These are phyloP conservation scores for Sericinus montela DNA, from an alignment of 2,888 invertebrate genomes.

Conservation along the genomic window DNA sequence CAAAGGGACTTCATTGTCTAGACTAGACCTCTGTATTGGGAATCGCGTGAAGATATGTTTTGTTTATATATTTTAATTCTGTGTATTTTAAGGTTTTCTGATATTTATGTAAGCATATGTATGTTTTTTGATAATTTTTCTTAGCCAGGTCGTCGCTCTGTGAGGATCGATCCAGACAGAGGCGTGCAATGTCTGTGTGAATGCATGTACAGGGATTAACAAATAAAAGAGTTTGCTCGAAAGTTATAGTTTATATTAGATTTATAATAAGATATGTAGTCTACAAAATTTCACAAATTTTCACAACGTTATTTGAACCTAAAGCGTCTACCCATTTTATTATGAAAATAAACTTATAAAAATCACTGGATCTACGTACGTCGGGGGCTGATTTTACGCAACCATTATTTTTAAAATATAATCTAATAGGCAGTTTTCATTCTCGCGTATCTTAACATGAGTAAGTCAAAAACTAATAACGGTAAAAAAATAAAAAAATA, in stretches of 20 bases:
- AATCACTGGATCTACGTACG: conserved; percentile 72
- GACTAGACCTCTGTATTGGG: no score
- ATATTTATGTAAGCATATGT: no score
- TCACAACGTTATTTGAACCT: conserved; percentile 80
- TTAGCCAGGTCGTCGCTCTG: no score
- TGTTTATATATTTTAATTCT: no score
- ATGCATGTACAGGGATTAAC: background rate
- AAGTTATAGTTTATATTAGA: conserved; percentile 80
- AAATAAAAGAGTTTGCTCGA: conserved; percentile 67
- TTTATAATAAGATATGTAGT: conserved; percentile 80
- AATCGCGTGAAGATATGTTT: no score
- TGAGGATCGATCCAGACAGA: no score
- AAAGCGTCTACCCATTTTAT: conserved; percentile 79
- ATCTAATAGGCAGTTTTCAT: conserved; percentile 77
- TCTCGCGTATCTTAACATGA: conserved; percentile 69
- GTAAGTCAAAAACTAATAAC: conserved; percentile 76
- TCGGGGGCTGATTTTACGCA: conserved; percentile 70
- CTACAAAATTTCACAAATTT: conserved; percentile 80
- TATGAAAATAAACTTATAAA: conserved; percentile 79
- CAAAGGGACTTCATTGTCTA: no score
- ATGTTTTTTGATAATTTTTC: no score
- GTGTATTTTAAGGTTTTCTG: no score
- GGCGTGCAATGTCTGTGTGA: background rate
- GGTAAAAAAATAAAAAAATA: conserved; percentile 80
- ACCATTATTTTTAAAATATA: conserved; percentile 78